Conservation (phyloP, 2,888 invertebrate genomes). For the Chydorus sphaericus region DNA sequence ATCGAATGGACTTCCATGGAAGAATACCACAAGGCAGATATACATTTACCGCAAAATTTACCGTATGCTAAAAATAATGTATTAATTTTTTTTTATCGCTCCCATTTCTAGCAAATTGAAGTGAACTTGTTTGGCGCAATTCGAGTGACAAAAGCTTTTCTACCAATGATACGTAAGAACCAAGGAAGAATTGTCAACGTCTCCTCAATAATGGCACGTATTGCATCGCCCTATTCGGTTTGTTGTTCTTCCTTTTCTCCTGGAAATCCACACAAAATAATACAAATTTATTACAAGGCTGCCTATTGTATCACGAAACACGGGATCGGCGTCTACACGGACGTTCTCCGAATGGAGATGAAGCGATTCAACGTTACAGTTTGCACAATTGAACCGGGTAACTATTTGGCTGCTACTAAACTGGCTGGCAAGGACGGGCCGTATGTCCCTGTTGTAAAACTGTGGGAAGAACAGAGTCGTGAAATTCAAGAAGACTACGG, state of each 20-base stretch:
- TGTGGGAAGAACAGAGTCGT: background rate
- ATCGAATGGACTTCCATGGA: constrained; percentile 71
- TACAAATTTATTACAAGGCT: no score
- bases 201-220: constrained; percentile 37
- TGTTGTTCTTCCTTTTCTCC: no score
- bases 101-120: background rate
- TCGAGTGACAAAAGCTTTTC: constrained; percentile 29
- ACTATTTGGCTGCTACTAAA: constrained; percentile 55
- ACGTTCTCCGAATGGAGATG: constrained; percentile 64
- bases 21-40: no score
- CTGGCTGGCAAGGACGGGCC: background rate
- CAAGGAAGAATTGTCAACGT: constrained; percentile 52
- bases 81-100: no score
- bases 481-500: background rate
- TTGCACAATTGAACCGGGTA: constrained; percentile 68
- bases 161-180: constrained; percentile 25
- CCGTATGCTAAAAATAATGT: no score
- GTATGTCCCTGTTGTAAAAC: background rate
- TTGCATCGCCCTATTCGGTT: background rate
- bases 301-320: constrained; percentile 59
- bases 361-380: constrained; percentile 37
- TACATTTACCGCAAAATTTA: no score
- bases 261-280: background rate
- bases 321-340: constrained; percentile 63
- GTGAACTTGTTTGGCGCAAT: constrained; percentile 34